A percentile compares a stretch with the other conserved stretches of the same genome.
phyloP scores from a whole-genome alignment of 2,888 invertebrate species.

The Ellobium chinense region DNA sequence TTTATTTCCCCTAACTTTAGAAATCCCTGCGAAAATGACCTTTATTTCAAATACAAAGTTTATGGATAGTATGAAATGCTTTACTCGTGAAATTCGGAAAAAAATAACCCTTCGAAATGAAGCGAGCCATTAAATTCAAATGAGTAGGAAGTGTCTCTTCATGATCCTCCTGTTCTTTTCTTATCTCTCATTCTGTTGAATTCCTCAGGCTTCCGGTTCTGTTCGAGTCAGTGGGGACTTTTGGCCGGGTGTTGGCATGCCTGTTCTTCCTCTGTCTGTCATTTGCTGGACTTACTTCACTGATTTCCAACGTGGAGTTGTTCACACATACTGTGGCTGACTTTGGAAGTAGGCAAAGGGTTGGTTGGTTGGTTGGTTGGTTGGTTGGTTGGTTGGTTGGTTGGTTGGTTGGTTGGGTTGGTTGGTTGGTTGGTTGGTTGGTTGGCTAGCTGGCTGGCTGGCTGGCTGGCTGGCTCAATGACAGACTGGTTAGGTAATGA shows the following conservation, averaged over 20 bases:
- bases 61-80: no score
- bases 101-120: no score
- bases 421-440: not conserved
- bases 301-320: conserved; percentile 70
- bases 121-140: no score
- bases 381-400: not conserved
- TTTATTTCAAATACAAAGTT: no score
- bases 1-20: no score
- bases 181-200: not conserved
- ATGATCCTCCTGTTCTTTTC: not conserved
- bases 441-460: not conserved
- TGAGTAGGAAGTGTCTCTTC: no score
- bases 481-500: not conserved
- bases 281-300: conserved; percentile 72
- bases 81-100: no score
- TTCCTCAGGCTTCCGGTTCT: conserved; percentile 70
- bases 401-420: not conserved
- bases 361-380: not conserved
- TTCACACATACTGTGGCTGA: conserved; percentile 64
- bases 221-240: conserved; percentile 63
- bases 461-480: not conserved
- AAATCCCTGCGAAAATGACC: no score
- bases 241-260: conserved; percentile 66
- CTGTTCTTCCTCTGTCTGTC: conserved; percentile 72
- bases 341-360: conserved; percentile 64